These are phyloP conservation scores for Orchesellides sinensis DNA, from an alignment of 2,888 invertebrate genomes.

Conservation along the genomic window DNA sequence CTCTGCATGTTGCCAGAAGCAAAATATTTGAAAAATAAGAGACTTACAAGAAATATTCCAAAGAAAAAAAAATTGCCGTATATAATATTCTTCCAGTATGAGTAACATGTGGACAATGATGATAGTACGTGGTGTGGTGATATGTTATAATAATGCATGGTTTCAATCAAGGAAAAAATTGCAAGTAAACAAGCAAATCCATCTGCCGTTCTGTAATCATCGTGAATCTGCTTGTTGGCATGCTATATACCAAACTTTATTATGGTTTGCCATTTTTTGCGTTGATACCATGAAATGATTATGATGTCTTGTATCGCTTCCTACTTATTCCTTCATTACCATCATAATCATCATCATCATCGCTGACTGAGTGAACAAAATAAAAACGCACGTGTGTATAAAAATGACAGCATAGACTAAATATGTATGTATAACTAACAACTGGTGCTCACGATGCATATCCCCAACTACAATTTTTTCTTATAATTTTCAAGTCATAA, in stretches of 20 bases:
- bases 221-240: background rate
- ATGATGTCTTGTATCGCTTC: conserved; percentile 13
- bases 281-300: conserved; percentile 6
- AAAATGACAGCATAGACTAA: background rate
- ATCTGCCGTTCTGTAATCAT: background rate
- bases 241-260: background rate
- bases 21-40: too few species aligned
- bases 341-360: background rate
- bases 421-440: background rate
- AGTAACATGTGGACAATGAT: background rate
- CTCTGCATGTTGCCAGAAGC: background rate
- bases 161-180: background rate
- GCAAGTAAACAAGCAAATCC: background rate
- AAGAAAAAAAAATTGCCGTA: background rate
- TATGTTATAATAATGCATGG: background rate
- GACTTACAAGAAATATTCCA: too few species aligned
- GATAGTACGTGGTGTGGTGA: background rate
- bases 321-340: conserved; percentile 13
- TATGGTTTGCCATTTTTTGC: conserved; percentile 6
- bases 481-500: background rate
- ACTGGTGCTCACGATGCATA: too few species aligned
- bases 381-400: background rate
- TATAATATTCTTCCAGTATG: background rate
- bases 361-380: background rate
- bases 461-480: background rate